Evolutionary conservation across 2,113 vertebrate genomes (phyloP), one percentile per base, ranked within the genome.

Genomic region (Poicephalus meyeri): DNA sequence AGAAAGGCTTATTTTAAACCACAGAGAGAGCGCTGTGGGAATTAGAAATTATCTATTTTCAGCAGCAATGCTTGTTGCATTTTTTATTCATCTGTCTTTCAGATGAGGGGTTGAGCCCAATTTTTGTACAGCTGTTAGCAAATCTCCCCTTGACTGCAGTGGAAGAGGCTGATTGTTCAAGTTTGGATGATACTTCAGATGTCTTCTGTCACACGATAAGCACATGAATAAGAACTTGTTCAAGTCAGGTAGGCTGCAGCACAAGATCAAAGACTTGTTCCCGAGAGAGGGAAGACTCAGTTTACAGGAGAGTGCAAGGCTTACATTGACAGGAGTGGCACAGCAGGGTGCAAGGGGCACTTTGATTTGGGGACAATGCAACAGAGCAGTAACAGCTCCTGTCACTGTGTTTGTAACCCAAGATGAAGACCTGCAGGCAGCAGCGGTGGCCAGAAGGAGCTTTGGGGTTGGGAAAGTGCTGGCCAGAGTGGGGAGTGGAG

Each of bases 81-180:
- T 95, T 95, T 95, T 93, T 80, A 92, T 91, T 95, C 92, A 94
- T 91, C 71, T 95, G 88, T 84, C 69, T 88, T 88, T 96, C 88
- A 96, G 82, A 94, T 91, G 90, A 94, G 69, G 37, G 44, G 71
- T 88, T 80, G 26, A 96, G 72, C 88, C 80, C 55, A 69, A 26
- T 84, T 95, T 94, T 79, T 86, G 11, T 68, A 47, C 76, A 90
- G 86, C 61, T 94, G 44, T 74, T 93, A 88, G 61, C 86, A 93
- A 91, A 83, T 35, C 11, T 90, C 80, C 56, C n/a, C 69, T 84
- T 46, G 39, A 81, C 41, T 79, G 58, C 44, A 84, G 50, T 78
- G 47, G 76, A 90, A 89, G 47, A 86, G 53, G 33, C 65, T 13
- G 7, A 84, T 50, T 77, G 76, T 73, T 95, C 50, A 42, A 58